Evolutionary conservation across 2,797 vertebrate species (phyloP).

Genomic region (Picus viridis): DNA sequence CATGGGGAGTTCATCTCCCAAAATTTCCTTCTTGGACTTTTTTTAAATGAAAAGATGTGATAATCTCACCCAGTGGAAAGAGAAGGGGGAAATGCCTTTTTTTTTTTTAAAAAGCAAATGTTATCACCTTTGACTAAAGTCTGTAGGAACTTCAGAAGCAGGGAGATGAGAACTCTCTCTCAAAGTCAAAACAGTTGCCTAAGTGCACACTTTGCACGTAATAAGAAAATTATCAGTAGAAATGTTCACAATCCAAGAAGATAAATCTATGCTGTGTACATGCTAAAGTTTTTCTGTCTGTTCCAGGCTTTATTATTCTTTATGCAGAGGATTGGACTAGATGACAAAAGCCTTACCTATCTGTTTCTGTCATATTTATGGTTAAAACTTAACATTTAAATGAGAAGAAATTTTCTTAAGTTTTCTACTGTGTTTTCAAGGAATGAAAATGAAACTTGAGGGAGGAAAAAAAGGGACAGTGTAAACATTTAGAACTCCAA

Average conservation of each 20-base stretch:
- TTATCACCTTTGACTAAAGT: neutral
- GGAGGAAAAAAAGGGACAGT: neutral
- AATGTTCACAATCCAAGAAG: neutral
- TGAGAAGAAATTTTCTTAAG: neutral
- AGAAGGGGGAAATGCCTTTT: slow-evolving; percentile 5
- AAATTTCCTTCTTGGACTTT: slow-evolving; percentile 38
- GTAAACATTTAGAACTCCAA: slow-evolving; percentile 16
- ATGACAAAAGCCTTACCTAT: neutral
- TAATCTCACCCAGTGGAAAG: slow-evolving; percentile 21
- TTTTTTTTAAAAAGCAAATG: neutral
- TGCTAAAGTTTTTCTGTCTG: neutral
- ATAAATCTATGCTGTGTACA: neutral
- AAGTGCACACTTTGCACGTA: neutral
- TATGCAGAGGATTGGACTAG: neutral
- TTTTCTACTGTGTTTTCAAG: slow-evolving; percentile 29
- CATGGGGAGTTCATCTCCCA: slow-evolving; percentile 34
- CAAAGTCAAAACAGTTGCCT: neutral
- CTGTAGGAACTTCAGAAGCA: neutral
- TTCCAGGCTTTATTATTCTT: neutral
- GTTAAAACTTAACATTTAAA: neutral
- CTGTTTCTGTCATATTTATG: neutral
- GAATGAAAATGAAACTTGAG: slow-evolving; percentile 3
- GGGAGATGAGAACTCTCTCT: neutral
- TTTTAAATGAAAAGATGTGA: slow-evolving; percentile 33
- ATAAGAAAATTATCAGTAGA: neutral